A percentile compares a stretch with the other conserved stretches of the same genome.
Conservation (phyloP, 2,797 vertebrate genomes). For the Hapalemur alaotrensis region DNA sequence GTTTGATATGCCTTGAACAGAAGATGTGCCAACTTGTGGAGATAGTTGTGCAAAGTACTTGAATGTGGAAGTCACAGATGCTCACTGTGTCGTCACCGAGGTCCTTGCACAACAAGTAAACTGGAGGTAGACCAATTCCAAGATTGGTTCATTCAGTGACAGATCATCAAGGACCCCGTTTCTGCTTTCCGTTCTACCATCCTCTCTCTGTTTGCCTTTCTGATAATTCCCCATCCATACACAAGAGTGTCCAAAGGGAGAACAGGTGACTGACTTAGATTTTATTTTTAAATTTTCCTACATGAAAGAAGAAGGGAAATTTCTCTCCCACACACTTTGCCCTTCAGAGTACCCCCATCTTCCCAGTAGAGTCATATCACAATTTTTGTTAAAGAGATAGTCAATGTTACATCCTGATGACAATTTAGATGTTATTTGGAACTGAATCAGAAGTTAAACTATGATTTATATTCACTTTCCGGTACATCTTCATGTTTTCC, state of each 20-base stretch:
- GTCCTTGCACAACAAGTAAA: slow-evolving; percentile 90
- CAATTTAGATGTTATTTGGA: not conserved
- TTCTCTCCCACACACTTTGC: not conserved
- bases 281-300: not conserved
- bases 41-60: slow-evolving; percentile 90
- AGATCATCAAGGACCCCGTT: not conserved
- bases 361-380: not conserved
- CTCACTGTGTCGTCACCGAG: slow-evolving; percentile 91
- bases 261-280: not conserved
- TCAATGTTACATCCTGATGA: not conserved
- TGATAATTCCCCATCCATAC: not conserved
- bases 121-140: slow-evolving; percentile 79
- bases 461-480: not conserved
- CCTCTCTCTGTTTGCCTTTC: not conserved
- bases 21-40: slow-evolving; percentile 89
- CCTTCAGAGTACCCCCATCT: not conserved
- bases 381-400: not conserved
- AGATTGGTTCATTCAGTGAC: not conserved
- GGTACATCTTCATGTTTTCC: not conserved
- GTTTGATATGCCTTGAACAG: slow-evolving; percentile 89
- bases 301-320: not conserved
- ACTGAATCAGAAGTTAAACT: not conserved
- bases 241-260: not conserved
- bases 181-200: not conserved
- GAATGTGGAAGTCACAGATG: slow-evolving; percentile 90